A percentile compares a stretch with the other conserved stretches of the same genome.
phyloP scores from a whole-genome alignment of 1,140 invertebrate genomes.

The Ericerus pela region DNA sequence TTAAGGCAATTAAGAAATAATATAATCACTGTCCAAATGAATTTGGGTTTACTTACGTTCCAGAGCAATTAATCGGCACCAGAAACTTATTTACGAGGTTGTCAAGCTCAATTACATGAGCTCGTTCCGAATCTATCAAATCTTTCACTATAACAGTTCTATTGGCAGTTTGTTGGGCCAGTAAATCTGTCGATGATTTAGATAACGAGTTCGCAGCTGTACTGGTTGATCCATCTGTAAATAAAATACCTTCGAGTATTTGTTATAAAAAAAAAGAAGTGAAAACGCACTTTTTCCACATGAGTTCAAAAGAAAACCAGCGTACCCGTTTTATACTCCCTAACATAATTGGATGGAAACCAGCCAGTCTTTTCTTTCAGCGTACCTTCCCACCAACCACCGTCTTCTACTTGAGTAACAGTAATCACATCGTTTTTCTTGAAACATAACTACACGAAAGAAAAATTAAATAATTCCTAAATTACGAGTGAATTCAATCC shows the following conservation, averaged over 20 bases:
- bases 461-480: neutral
- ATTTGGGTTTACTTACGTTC: slow-evolving; percentile 53
- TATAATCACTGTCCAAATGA: neutral
- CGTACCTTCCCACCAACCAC: slow-evolving; percentile 96
- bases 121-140: slow-evolving; percentile 79
- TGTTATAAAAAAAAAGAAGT: too few relatives aligned
- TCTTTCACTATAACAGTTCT: slow-evolving; percentile 76
- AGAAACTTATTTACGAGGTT: slow-evolving; percentile 69
- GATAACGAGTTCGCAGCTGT: neutral
- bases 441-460: slow-evolving; percentile 67
- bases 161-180: slow-evolving; percentile 46
- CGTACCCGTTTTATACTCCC: slow-evolving; percentile 53
- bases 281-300: neutral
- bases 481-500: neutral
- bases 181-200: slow-evolving; percentile 26
- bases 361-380: slow-evolving; percentile 87
- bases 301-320: neutral
- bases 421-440: slow-evolving; percentile 93
- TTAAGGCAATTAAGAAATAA: neutral
- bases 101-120: slow-evolving; percentile 75
- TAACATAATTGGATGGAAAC: slow-evolving; percentile 97
- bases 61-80: slow-evolving; percentile 61
- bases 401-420: slow-evolving; percentile 79
- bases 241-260: too few relatives aligned
- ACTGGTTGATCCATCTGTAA: neutral